Conservation (phyloP, 2,113 vertebrate species). For the Dolichallabes microphthalmus region DNA sequence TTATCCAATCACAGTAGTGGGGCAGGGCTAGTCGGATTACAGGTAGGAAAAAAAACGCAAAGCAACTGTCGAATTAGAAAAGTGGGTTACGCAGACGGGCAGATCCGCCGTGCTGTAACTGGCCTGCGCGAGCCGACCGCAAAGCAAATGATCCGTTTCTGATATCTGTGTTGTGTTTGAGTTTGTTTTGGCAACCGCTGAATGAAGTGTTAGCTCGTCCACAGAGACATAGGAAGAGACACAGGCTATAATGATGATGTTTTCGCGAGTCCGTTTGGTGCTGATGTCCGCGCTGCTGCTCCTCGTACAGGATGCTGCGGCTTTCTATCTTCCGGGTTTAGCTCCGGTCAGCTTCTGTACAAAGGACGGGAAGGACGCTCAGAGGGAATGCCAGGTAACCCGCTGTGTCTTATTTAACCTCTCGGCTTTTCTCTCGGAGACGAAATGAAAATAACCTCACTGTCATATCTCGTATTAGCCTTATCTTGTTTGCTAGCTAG, state of each 20-base stretch:
- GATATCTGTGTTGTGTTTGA: not conserved
- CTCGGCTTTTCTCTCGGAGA: no score
- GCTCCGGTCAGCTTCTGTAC: conserved; percentile 91
- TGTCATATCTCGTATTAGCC: not conserved
- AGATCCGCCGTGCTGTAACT: conserved; percentile 21
- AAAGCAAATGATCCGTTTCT: conserved; percentile 42
- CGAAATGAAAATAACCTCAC: not conserved
- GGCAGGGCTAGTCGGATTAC: not conserved
- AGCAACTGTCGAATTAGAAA: conserved; percentile 18
- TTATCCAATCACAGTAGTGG: not conserved
- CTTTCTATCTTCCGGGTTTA: conserved; percentile 87
- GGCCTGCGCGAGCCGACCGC: not conserved
- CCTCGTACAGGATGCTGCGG: conserved; percentile 46
- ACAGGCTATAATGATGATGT: conserved; percentile 19
- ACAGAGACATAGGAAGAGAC: not conserved
- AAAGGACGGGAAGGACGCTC: conserved; percentile 53
- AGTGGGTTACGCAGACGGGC: conserved; percentile 43
- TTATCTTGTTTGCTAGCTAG: not conserved
- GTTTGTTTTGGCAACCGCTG: not conserved
- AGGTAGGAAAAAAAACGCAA: not conserved
- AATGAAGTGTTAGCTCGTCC: conserved; percentile 9
- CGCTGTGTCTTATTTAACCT: accelerated
- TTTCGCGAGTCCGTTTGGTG: conserved; percentile 25
- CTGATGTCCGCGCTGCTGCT: conserved; percentile 41
- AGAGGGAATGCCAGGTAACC: conserved; percentile 82